These are phyloP conservation scores for Tyto alba DNA, from an alignment of 2,113 vertebrate genomes.

Conservation along the genomic window DNA sequence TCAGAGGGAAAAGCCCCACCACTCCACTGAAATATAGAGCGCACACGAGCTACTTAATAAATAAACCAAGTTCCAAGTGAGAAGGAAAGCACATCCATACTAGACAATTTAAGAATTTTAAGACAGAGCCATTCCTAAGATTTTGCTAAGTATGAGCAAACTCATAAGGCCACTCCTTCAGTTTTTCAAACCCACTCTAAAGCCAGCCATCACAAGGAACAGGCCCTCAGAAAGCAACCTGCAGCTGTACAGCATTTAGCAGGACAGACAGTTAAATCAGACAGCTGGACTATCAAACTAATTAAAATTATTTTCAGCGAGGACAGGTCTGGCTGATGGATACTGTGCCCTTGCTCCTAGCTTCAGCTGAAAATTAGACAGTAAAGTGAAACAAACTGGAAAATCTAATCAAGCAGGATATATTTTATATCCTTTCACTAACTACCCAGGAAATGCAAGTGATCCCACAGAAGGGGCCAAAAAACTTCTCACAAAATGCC, in stretches of 20 bases:
- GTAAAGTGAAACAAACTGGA: background rate
- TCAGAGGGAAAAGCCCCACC: background rate
- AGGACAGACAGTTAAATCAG: background rate
- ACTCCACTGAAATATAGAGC: background rate
- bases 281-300: background rate
- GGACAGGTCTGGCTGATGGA: background rate
- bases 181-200: background rate
- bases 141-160: background rate
- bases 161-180: background rate
- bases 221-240: background rate
- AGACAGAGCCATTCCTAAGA: background rate
- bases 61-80: background rate
- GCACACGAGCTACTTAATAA: background rate
- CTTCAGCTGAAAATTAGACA: background rate
- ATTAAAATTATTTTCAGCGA: background rate
- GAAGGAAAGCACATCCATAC: background rate
- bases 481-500: background rate
- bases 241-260: background rate
- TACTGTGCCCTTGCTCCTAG: background rate
- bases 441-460: background rate
- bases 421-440: background rate
- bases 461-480: background rate
- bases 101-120: background rate
- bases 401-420: background rate
- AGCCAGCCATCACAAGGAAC: background rate